These are phyloP conservation scores for Adoxophyes honmai DNA, from an alignment of 1,140 invertebrate species.

Conservation along the genomic window DNA sequence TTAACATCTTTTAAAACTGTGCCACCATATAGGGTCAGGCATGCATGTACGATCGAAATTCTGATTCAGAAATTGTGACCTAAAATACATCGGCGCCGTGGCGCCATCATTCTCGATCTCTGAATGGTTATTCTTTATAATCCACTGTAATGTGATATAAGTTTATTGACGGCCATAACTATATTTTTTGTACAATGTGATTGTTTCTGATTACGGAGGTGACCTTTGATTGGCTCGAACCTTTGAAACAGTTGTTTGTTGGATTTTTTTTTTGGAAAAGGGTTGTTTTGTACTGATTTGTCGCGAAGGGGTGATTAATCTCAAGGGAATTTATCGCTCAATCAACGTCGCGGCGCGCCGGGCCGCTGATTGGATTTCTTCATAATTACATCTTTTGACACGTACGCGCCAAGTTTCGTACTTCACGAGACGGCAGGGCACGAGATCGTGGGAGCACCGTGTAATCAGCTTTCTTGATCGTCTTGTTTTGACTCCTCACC, in stretches of 20 bases:
- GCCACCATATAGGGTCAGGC: slow-evolving; percentile 12
- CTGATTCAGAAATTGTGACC: slow-evolving; percentile 52
- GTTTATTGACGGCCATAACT: background rate
- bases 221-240: background rate
- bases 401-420: slow-evolving; percentile 74
- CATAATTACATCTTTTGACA: slow-evolving; percentile 77
- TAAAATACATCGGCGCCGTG: slow-evolving; percentile 39
- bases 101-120: slow-evolving; percentile 34
- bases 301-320: slow-evolving; percentile 70
- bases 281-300: slow-evolving; percentile 60
- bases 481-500: slow-evolving; percentile 62
- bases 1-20: slow-evolving; percentile 7
- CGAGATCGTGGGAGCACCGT: slow-evolving; percentile 73
- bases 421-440: slow-evolving; percentile 58
- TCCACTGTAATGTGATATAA: background rate
- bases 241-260: too few relatives aligned
- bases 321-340: slow-evolving; percentile 74
- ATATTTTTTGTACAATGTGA: background rate
- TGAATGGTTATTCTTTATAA: slow-evolving; percentile 11
- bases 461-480: slow-evolving; percentile 72
- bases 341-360: slow-evolving; percentile 60
- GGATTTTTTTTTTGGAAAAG: background rate
- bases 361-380: slow-evolving; percentile 72
- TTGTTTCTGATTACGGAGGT: background rate
- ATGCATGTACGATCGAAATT: slow-evolving; percentile 35